Evolutionary conservation across 2,888 invertebrate species (phyloP).

Genomic region (Agrotis ipsilon): DNA sequence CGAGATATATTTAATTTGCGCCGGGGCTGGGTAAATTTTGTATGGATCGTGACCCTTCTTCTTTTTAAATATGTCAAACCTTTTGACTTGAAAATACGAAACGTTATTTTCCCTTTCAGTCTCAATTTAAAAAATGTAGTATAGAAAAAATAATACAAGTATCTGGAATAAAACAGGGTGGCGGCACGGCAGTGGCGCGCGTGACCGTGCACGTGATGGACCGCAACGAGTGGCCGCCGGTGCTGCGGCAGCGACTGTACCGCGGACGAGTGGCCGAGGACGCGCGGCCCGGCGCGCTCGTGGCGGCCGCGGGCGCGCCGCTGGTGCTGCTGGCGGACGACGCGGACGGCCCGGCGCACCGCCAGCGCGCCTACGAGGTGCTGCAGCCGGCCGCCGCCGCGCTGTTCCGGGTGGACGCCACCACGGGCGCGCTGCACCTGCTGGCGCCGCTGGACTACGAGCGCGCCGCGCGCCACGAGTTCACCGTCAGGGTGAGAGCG

Average conservation of each 20-base stretch:
- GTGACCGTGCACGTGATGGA: conserved; percentile 97
- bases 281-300: conserved; percentile 94
- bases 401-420: conserved; percentile 96
- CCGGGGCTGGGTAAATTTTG: too few relatives aligned
- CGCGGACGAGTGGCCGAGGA: conserved; percentile 95
- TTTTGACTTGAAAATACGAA: too few relatives aligned
- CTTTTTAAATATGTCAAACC: too few relatives aligned
- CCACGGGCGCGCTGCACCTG: conserved; percentile 96
- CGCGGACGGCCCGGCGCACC: conserved; percentile 96
- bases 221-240: conserved; percentile 96
- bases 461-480: conserved; percentile 92
- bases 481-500: conserved; percentile 93
- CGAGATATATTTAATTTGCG: too few relatives aligned
- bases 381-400: conserved; percentile 94
- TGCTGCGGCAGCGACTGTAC: conserved; percentile 93
- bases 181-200: conserved; percentile 93
- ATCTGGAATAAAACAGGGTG: conserved; percentile 75
- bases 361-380: conserved; percentile 96
- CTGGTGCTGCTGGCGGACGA: conserved; percentile 96
- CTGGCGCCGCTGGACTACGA: conserved; percentile 96
- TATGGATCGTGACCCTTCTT: too few relatives aligned
- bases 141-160: too few relatives aligned
- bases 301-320: conserved; percentile 89
- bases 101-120: too few relatives aligned
- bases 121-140: background rate